Evolutionary conservation across 2,888 invertebrate species (phyloP), one percentile per base, ranked within the genome.

Genomic region (Ctena decussata): DNA sequence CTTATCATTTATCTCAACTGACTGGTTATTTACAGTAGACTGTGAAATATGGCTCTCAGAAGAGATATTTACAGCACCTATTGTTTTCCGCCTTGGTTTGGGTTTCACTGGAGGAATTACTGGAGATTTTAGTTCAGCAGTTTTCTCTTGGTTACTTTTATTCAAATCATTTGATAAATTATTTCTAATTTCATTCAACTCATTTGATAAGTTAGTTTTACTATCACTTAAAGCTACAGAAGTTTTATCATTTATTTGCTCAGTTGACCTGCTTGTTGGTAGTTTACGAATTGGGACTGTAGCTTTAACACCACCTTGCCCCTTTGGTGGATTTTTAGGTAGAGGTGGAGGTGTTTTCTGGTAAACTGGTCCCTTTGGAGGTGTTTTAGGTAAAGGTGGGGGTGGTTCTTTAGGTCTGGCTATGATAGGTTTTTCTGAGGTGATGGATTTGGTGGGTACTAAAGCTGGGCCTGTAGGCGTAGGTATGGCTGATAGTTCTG

Each of bases 391-490:
- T 70, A 84, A 79, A 30, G 84, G 82, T 27, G 83, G 86, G 32
- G 87, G 82, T 30, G 85, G 85, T 49, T 81, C 80, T 65, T 77
- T 78, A 1, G 88, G 83, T 69, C 83, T 88, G 37, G 84, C 77
- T 32, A 91, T 91, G 21, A 92, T 89, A n/a, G 94, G 94, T 73
- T 93, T 92, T 84, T 91, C 90, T 15, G 93, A 92, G 24, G 92
- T 70, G n/a, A 93, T 92, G n/a, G 93, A 92, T 24, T 91, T 91
- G 18, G 84, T 30, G 30, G 65, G 35, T n/a, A 35, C 35, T 11
- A 35, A 65, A 35, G 65, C 18, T n/a, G 11, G 65, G 35, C 18
- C 35, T 3, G 27, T 35, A 35, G 65, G 6, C 1, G 6, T 27
- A 57, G 15, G 21, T 11, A 11, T 41, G 6, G 15, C 15, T 6